Conservation (phyloP, 2,888 invertebrate genomes). For the Girardia tigrina region DNA sequence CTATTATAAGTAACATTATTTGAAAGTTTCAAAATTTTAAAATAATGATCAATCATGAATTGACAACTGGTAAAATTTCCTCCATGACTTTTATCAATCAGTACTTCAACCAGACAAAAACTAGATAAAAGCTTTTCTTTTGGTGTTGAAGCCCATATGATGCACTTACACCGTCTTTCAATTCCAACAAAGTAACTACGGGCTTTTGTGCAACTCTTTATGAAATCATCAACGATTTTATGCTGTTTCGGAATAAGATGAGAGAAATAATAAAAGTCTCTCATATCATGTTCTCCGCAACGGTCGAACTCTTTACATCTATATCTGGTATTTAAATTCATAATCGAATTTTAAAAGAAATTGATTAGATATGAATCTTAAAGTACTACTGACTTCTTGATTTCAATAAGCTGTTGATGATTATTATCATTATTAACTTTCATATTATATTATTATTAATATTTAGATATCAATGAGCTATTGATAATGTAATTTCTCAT, state of each 20-base stretch:
- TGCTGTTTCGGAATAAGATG: neutral
- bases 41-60: slow-evolving; percentile 8
- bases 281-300: neutral
- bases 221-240: neutral
- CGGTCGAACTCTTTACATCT: neutral
- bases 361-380: too few relatives aligned
- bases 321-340: neutral
- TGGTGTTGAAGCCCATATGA: slow-evolving; percentile 1
- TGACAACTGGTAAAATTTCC: neutral
- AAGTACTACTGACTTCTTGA: too few relatives aligned
- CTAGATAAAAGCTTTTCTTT: neutral
- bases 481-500: too few relatives aligned
- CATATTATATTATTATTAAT: too few relatives aligned
- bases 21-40: neutral
- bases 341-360: too few relatives aligned
- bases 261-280: slow-evolving; percentile 2
- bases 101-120: neutral
- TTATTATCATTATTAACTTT: too few relatives aligned
- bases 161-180: neutral
- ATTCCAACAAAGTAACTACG: slow-evolving; percentile 7
- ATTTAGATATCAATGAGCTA: too few relatives aligned
- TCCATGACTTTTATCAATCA: neutral
- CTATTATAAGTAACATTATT: neutral
- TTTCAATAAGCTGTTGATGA: too few relatives aligned
- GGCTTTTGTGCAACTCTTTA: neutral